phyloP scores from a whole-genome alignment of 2,113 vertebrate genomes.

The Recurvirostra avosetta region DNA sequence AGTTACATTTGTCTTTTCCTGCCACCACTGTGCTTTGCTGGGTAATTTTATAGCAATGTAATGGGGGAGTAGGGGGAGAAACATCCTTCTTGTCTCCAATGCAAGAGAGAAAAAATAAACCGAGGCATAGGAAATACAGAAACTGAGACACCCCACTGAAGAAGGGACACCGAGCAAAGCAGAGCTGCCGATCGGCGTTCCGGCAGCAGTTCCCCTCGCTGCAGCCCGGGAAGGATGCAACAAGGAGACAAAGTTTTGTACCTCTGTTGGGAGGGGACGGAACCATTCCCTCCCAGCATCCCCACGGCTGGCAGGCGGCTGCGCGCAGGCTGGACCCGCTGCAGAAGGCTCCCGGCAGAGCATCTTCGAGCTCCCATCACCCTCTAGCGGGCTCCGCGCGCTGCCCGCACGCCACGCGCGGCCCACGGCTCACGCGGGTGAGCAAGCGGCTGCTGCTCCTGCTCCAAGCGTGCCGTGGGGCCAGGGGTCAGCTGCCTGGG shows the following conservation, averaged over 20 bases:
- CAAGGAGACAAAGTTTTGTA: background rate
- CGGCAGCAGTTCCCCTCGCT: background rate
- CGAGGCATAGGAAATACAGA: background rate
- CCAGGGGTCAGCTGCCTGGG: background rate
- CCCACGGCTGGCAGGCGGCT: background rate
- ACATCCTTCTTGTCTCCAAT: background rate
- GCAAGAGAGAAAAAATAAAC: background rate
- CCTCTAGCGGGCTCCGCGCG: background rate
- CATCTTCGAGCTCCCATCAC: constrained; percentile 22
- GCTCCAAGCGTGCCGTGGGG: background rate
- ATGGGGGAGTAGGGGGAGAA: background rate
- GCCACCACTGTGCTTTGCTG: constrained; percentile 3
- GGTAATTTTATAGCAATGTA: background rate
- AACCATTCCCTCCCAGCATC: background rate
- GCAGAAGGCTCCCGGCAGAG: background rate
- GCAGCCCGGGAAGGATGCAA: background rate
- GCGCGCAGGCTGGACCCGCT: background rate
- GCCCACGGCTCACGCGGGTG: too few species aligned
- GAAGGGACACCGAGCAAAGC: background rate
- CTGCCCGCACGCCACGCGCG: background rate
- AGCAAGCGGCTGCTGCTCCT: background rate
- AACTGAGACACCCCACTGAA: background rate
- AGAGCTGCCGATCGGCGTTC: background rate
- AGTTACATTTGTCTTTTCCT: constrained; percentile 42
- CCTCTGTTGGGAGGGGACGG: background rate